These are phyloP conservation scores for Volucella bombylans DNA, from an alignment of 2,888 invertebrate species.

Conservation along the genomic window DNA sequence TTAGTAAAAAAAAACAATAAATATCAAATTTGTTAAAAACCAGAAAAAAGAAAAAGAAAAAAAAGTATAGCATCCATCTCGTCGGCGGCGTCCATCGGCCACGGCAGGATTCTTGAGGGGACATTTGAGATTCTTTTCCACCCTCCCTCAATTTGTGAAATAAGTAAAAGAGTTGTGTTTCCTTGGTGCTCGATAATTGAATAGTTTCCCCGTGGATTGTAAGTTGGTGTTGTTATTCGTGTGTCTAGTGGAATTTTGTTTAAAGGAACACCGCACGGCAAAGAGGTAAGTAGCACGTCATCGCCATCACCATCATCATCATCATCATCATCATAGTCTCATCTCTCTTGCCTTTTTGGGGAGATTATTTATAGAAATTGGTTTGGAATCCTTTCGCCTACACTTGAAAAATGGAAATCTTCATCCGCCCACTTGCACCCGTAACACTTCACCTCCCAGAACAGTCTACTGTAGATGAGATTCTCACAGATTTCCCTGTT, in stretches of 20 bases:
- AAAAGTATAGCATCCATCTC: background rate
- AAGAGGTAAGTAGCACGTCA: slow-evolving; percentile 8
- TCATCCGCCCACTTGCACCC: background rate
- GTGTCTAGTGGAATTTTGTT: slow-evolving; percentile 9
- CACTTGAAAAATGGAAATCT: slow-evolving; percentile 15
- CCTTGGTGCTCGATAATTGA: slow-evolving; percentile 9
- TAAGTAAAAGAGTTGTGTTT: background rate
- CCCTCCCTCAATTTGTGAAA: background rate
- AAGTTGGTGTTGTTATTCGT: background rate
- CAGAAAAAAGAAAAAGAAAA: background rate
- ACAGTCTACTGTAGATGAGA: background rate
- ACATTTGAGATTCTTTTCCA: background rate
- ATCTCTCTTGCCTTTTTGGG: background rate
- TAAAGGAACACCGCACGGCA: background rate
- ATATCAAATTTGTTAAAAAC: slow-evolving; percentile 7
- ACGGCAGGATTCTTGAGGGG: background rate
- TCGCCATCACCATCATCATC: background rate
- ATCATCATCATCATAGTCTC: background rate
- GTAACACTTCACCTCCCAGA: background rate
- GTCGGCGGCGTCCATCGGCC: slow-evolving; percentile 3
- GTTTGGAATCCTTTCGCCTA: slow-evolving; percentile 29
- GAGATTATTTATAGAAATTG: slow-evolving; percentile 5
- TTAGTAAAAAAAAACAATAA: slow-evolving; percentile 33
- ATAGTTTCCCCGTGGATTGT: background rate
- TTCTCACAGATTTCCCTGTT: slow-evolving; percentile 57